A percentile compares a stretch with the other conserved stretches of the same genome.
Evolutionary conservation across 2,888 invertebrate species (phyloP).

Genomic region (Acrocyrtus sp.): DNA sequence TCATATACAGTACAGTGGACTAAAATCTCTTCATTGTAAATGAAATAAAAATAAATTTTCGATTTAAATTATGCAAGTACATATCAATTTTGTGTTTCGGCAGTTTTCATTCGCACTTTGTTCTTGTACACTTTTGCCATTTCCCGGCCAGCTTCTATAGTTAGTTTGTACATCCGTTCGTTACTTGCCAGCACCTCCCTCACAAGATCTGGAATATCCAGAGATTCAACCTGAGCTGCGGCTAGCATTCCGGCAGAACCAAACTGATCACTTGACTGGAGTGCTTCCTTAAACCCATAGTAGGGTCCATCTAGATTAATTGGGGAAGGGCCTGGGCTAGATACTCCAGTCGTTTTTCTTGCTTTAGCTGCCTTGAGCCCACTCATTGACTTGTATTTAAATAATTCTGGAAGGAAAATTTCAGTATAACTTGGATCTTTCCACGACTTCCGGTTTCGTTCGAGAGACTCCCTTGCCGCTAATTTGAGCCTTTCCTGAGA

Average conservation of each 20-base stretch:
- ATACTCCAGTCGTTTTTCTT: not conserved
- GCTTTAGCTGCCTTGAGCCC: conserved; percentile 35
- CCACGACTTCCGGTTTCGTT: conserved; percentile 18
- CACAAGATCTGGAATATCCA: conserved; percentile 47
- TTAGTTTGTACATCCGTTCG: conserved; percentile 48
- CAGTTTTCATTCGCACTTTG: conserved; percentile 7
- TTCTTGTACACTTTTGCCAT: conserved; percentile 34
- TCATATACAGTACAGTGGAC: too few relatives aligned
- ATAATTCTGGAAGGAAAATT: conserved; percentile 39
- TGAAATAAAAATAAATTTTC: too few relatives aligned
- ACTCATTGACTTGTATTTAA: conserved; percentile 37
- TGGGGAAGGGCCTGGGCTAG: not conserved
- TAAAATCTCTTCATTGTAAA: too few relatives aligned
- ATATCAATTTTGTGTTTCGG: too few relatives aligned
- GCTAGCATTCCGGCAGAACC: conserved; percentile 19
- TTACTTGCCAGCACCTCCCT: conserved; percentile 52
- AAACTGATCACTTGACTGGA: conserved; percentile 12
- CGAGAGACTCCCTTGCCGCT: conserved; percentile 20
- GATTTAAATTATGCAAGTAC: too few relatives aligned
- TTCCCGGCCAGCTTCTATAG: conserved; percentile 40
- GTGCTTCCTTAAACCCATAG: conserved; percentile 32
- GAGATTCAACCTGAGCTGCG: conserved; percentile 14
- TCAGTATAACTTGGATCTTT: conserved; percentile 36
- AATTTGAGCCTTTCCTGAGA: conserved; percentile 3
- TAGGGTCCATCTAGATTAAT: conserved; percentile 45